Conservation (phyloP, 2,113 vertebrate species). For the Atlantisia rogersi region DNA sequence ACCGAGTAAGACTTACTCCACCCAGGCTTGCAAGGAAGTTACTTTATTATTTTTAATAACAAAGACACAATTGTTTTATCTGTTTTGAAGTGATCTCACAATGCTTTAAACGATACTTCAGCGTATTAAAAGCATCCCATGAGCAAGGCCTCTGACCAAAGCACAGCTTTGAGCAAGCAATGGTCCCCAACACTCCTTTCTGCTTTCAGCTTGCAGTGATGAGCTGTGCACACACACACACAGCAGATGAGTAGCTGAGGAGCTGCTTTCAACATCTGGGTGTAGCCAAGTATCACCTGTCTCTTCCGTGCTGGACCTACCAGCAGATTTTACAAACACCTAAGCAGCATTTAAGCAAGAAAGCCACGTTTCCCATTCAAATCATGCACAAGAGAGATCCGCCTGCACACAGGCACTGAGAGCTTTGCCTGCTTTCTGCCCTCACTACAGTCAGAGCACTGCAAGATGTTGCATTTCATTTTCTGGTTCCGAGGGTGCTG, state of each 20-base stretch:
- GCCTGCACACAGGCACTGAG: neutral
- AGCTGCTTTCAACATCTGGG: neutral
- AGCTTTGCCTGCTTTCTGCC: neutral
- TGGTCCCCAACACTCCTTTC: neutral
- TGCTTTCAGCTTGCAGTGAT: neutral
- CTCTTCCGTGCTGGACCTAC: neutral
- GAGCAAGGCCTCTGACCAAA: neutral
- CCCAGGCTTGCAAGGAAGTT: neutral
- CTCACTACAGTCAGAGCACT: neutral
- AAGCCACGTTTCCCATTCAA: neutral
- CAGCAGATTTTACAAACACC: neutral
- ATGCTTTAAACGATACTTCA: neutral
- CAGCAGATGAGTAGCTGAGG: rapidly evolving
- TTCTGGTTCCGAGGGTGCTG: neutral
- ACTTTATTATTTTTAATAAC: neutral
- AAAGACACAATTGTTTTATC: neutral
- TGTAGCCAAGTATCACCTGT: neutral
- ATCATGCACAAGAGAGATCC: neutral
- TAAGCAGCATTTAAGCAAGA: neutral
- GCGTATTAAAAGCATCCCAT: neutral
- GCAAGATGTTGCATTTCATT: neutral
- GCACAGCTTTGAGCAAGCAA: neutral
- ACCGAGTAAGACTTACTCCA: neutral
- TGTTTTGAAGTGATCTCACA: neutral
- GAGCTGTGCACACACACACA: rapidly evolving